A percentile compares a stretch with the other conserved stretches of the same genome.
Evolutionary conservation across 2,888 invertebrate species (phyloP).

Genomic region (Gonocerus acuteangulatus): DNA sequence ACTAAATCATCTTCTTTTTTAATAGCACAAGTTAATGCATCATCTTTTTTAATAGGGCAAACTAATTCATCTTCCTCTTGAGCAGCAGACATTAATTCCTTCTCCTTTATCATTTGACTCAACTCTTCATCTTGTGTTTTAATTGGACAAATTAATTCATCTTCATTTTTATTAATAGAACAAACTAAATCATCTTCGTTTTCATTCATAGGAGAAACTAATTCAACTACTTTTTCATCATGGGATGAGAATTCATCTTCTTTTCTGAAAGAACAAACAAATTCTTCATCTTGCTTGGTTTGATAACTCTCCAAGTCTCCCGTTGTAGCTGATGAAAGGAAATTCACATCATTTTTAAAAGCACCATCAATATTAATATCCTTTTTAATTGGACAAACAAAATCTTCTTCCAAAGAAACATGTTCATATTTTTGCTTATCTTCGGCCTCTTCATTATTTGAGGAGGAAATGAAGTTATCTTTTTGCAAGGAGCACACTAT

Average conservation of each 20-base stretch:
- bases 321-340: too few relatives aligned
- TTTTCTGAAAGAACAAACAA: too few relatives aligned
- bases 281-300: too few relatives aligned
- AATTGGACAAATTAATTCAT: not conserved
- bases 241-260: not conserved
- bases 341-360: too few relatives aligned
- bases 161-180: not conserved
- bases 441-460: too few relatives aligned
- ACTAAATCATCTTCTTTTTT: not conserved
- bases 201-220: not conserved
- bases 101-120: not conserved
- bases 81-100: not conserved
- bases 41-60: not conserved
- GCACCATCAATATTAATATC: too few relatives aligned
- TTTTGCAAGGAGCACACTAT: too few relatives aligned
- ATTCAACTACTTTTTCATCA: not conserved
- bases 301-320: too few relatives aligned
- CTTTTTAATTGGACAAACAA: too few relatives aligned
- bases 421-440: too few relatives aligned
- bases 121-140: not conserved
- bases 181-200: not conserved
- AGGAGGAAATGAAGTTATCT: too few relatives aligned
- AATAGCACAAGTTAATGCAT: not conserved
- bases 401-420: too few relatives aligned
- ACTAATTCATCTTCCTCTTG: not conserved